Conservation (phyloP, 2,113 vertebrate genomes). For the Petrocephalus zakoni region DNA sequence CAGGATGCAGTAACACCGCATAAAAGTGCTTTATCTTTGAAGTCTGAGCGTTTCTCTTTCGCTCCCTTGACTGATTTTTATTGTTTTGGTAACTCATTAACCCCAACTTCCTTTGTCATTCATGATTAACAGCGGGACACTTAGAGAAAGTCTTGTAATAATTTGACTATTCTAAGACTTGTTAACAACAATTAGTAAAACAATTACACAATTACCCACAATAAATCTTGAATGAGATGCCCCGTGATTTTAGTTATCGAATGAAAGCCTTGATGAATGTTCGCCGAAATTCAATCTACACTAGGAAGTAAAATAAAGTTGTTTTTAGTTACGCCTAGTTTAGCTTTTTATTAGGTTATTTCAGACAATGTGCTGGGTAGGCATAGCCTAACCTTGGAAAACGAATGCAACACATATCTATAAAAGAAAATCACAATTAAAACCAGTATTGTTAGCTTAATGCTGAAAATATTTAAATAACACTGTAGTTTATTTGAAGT, state of each 20-base stretch:
- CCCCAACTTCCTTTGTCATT: constrained; percentile 55
- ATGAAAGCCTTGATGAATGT: constrained; percentile 46
- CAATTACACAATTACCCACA: constrained; percentile 71
- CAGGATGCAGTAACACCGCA: not conserved
- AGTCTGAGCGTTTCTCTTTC: not conserved
- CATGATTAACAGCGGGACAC: constrained; percentile 39
- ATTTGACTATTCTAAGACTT: constrained; percentile 61
- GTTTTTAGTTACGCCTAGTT: not conserved
- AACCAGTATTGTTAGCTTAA: not conserved
- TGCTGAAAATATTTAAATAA: not conserved
- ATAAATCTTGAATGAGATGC: constrained; percentile 55
- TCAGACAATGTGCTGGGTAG: not conserved
- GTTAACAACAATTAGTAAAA: constrained; percentile 74
- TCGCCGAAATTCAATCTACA: not conserved
- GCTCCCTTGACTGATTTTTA: not conserved
- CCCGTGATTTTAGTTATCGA: constrained; percentile 52
- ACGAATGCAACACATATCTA: not conserved
- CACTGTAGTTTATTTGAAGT: not conserved
- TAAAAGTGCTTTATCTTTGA: not conserved
- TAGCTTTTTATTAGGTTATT: not conserved
- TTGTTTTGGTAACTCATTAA: constrained; percentile 61
- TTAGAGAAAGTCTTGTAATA: constrained; percentile 49
- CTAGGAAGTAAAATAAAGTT: not conserved
- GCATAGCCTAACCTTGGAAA: not conserved
- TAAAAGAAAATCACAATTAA: not conserved